These are phyloP conservation scores for Athene noctua DNA, from an alignment of 2,113 vertebrate genomes.

Conservation along the genomic window DNA sequence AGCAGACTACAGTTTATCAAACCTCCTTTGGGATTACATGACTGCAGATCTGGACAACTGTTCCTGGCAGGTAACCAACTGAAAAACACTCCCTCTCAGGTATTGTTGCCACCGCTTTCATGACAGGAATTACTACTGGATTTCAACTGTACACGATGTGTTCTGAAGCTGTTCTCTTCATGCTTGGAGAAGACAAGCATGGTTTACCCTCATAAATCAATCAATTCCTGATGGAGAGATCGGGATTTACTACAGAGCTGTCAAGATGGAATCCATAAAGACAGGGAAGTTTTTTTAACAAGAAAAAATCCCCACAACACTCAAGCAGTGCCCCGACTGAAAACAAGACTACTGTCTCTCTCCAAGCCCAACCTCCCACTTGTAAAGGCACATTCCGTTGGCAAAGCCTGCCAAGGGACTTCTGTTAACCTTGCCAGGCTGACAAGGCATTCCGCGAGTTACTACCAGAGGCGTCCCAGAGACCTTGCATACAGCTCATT, in stretches of 20 bases:
- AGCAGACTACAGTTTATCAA: background rate
- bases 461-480: background rate
- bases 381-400: background rate
- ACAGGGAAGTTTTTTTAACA: background rate
- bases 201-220: conserved; percentile 32
- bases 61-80: background rate
- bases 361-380: background rate
- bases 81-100: background rate
- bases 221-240: conserved; percentile 30
- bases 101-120: background rate
- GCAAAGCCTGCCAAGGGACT: conserved; percentile 13
- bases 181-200: background rate
- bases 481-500: background rate
- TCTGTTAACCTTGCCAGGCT: background rate
- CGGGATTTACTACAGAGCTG: conserved; percentile 13
- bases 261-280: conserved; percentile 16
- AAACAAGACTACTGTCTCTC: background rate
- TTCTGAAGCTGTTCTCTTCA: background rate
- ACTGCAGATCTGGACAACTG: background rate
- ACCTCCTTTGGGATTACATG: background rate
- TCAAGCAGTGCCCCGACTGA: background rate
- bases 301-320: background rate
- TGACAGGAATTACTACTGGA: background rate
- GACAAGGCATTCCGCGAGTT: background rate
- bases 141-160: background rate